These are phyloP conservation scores for Catonia carolina DNA, from an alignment of 2,888 invertebrate species.

Conservation along the genomic window DNA sequence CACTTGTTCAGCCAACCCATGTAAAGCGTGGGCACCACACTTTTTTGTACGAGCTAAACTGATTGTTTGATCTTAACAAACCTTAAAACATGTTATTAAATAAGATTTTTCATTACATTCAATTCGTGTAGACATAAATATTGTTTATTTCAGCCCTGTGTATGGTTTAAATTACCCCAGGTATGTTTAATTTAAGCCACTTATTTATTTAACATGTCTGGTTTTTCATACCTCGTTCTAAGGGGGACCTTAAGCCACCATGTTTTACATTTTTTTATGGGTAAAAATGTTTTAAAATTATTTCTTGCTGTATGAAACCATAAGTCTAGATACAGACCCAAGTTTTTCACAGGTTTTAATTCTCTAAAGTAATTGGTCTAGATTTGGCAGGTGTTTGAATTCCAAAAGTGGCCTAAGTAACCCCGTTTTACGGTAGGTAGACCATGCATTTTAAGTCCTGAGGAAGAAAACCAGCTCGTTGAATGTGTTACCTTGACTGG, in stretches of 20 bases:
- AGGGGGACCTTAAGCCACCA: constrained; percentile 5
- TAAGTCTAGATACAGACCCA: constrained; percentile 4
- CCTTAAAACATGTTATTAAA: neutral
- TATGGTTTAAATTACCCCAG: neutral
- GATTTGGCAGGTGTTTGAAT: neutral
- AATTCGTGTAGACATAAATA: constrained; percentile 2
- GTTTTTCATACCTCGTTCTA: constrained; percentile 3
- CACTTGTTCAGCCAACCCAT: neutral
- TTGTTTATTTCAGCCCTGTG: constrained; percentile 2
- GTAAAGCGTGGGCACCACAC: neutral
- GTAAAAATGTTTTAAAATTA: neutral
- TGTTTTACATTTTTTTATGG: constrained; percentile 3
- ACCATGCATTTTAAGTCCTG: constrained; percentile 18
- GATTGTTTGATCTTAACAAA: neutral
- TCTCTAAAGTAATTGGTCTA: constrained; percentile 1
- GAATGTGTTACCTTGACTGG: constrained; percentile 20
- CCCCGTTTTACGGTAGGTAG: constrained; percentile 15
- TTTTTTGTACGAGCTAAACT: neutral
- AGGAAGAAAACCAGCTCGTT: constrained; percentile 17
- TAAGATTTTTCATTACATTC: neutral
- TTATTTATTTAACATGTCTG: constrained; percentile 7
- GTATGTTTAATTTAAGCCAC: neutral
- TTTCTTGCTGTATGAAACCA: neutral
- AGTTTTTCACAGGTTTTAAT: neutral
- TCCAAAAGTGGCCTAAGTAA: constrained; percentile 1